Evolutionary conservation across 2,113 vertebrate species (phyloP).

Genomic region (Hylia prasina): DNA sequence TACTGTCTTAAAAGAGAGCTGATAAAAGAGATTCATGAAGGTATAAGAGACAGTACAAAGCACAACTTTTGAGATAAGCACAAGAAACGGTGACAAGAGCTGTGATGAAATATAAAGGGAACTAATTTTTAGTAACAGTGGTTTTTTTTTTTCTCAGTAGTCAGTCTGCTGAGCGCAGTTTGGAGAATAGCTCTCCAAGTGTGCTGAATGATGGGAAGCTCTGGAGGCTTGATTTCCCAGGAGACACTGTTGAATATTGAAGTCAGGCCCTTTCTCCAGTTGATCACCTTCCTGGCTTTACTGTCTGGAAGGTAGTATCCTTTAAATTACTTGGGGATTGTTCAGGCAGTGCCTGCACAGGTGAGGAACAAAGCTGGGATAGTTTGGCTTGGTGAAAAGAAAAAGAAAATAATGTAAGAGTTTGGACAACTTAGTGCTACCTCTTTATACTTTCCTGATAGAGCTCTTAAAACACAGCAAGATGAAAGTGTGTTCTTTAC

Average conservation of each 20-base stretch:
- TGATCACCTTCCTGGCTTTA: background rate
- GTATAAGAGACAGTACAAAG: background rate
- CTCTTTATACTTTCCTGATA: background rate
- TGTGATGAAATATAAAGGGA: background rate
- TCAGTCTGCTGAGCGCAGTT: background rate
- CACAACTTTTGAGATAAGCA: slow-evolving; percentile 1
- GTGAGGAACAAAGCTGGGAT: background rate
- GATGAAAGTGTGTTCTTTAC: background rate
- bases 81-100: background rate
- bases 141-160: background rate
- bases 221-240: background rate
- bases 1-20: background rate
- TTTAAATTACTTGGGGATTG: background rate
- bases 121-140: background rate
- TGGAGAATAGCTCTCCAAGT: background rate
- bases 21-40: background rate
- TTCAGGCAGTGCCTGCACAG: background rate
- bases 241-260: background rate
- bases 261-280: background rate
- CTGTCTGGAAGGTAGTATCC: background rate
- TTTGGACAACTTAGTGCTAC: background rate
- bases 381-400: background rate
- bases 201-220: background rate
- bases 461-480: background rate
- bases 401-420: background rate